phyloP scores from a whole-genome alignment of 2,888 invertebrate genomes.

The Conops quadrifasciatus region DNA sequence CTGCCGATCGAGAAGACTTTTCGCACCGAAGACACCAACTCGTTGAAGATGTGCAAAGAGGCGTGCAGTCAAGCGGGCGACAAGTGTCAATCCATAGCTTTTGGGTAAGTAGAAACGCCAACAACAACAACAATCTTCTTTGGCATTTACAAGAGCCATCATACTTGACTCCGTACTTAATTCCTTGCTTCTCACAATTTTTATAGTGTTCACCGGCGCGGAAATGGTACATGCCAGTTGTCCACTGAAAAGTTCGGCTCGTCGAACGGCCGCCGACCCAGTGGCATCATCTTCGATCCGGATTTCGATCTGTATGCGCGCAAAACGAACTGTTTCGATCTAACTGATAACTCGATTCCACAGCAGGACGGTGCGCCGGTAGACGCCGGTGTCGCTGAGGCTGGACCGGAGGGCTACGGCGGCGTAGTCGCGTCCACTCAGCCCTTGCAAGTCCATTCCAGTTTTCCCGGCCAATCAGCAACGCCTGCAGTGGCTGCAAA shows the following conservation, averaged over 20 bases:
- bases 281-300: slow-evolving; percentile 68
- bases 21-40: slow-evolving; percentile 70
- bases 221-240: slow-evolving; percentile 72
- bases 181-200: slow-evolving; percentile 21
- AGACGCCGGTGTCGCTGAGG: slow-evolving; percentile 32
- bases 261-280: slow-evolving; percentile 66
- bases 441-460: slow-evolving; percentile 52
- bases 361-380: slow-evolving; percentile 40
- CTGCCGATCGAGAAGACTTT: slow-evolving; percentile 70
- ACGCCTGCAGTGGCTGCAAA: slow-evolving; percentile 55
- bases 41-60: slow-evolving; percentile 71
- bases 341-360: slow-evolving; percentile 58
- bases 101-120: slow-evolving; percentile 68
- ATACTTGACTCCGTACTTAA: slow-evolving; percentile 25
- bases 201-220: slow-evolving; percentile 70
- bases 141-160: slow-evolving; percentile 43
- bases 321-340: slow-evolving; percentile 68
- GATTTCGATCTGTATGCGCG: slow-evolving; percentile 72
- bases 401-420: slow-evolving; percentile 41
- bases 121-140: background rate
- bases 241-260: slow-evolving; percentile 66
- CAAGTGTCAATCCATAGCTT: slow-evolving; percentile 72
- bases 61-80: slow-evolving; percentile 71
- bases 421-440: slow-evolving; percentile 47
- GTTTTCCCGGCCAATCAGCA: slow-evolving; percentile 49